A percentile compares a stretch with the other conserved stretches of the same genome.
These are phyloP conservation scores for Rosalia funebris DNA, from an alignment of 2,888 invertebrate species.

Conservation along the genomic window DNA sequence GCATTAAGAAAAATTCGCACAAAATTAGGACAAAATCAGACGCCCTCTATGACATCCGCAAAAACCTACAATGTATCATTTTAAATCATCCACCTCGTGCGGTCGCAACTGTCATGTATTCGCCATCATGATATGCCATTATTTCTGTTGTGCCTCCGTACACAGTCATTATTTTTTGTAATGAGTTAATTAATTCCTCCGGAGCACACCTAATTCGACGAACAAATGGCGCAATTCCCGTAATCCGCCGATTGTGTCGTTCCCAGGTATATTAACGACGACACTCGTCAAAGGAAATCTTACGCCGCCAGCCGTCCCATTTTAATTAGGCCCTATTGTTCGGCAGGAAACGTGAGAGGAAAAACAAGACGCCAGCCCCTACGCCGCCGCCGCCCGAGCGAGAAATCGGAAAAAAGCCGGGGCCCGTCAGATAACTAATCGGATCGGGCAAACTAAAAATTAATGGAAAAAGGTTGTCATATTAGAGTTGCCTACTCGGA, in stretches of 20 bases:
- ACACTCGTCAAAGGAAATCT: slow-evolving; percentile 1
- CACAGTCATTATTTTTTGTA: background rate
- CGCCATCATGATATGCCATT: background rate
- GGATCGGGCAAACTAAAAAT: slow-evolving; percentile 18
- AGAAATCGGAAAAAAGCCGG: slow-evolving; percentile 1
- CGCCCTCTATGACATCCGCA: too few relatives aligned
- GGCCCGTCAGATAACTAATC: slow-evolving; percentile 11
- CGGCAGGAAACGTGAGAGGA: background rate
- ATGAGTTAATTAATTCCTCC: background rate
- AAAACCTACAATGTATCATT: too few relatives aligned
- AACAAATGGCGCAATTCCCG: background rate
- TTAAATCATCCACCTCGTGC: too few relatives aligned
- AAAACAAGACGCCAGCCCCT: slow-evolving; percentile 11
- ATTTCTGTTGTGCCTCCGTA: background rate
- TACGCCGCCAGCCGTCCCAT: background rate
- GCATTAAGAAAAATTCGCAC: too few relatives aligned
- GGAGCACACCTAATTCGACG: background rate
- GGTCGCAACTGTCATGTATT: too few relatives aligned
- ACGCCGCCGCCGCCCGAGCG: background rate
- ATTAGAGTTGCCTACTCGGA: slow-evolving; percentile 19
- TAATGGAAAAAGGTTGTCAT: slow-evolving; percentile 24
- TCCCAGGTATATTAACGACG: background rate
- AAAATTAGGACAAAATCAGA: too few relatives aligned
- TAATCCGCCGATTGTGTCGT: background rate
- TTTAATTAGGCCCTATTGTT: background rate